A percentile compares a stretch with the other conserved stretches of the same genome.
Evolutionary conservation across 2,888 invertebrate species (phyloP).

Genomic region (Drosophila demipolita): DNA sequence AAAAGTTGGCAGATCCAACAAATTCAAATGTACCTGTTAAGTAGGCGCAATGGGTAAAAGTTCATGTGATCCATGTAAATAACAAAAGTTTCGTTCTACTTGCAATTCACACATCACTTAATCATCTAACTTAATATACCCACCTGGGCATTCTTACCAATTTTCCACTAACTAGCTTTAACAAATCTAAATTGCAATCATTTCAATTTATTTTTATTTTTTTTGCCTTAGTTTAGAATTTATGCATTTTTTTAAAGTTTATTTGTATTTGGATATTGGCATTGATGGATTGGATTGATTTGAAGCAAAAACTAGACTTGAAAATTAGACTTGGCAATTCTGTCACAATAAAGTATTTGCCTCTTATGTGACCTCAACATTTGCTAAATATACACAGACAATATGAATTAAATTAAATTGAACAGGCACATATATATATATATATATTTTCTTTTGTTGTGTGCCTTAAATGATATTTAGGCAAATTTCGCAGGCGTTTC

Average conservation of each 20-base stretch:
- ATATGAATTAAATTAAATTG: slow-evolving; percentile 4
- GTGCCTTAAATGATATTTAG: slow-evolving; percentile 5
- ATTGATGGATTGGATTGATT: not conserved
- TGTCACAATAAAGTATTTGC: slow-evolving; percentile 23
- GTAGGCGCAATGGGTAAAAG: not conserved
- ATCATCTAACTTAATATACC: not conserved
- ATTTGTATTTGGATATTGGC: not conserved
- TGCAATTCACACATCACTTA: not conserved
- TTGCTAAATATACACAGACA: not conserved
- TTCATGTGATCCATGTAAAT: not conserved
- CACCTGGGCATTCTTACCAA: not conserved
- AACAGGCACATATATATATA: not conserved
- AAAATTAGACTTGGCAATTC: not conserved
- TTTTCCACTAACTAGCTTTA: not conserved
- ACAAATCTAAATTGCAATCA: not conserved
- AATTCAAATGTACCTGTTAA: slow-evolving; percentile 3
- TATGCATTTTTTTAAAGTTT: not conserved
- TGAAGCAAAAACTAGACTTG: not conserved
- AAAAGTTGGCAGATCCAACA: slow-evolving; percentile 23
- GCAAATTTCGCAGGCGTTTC: slow-evolving; percentile 23
- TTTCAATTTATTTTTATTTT: not conserved
- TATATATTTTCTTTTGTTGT: not conserved
- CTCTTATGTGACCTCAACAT: slow-evolving; percentile 9
- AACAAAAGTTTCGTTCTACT: not conserved
- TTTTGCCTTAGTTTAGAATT: not conserved